phyloP scores from a whole-genome alignment of 2,888 invertebrate species.

The Rhagonycha lutea region DNA sequence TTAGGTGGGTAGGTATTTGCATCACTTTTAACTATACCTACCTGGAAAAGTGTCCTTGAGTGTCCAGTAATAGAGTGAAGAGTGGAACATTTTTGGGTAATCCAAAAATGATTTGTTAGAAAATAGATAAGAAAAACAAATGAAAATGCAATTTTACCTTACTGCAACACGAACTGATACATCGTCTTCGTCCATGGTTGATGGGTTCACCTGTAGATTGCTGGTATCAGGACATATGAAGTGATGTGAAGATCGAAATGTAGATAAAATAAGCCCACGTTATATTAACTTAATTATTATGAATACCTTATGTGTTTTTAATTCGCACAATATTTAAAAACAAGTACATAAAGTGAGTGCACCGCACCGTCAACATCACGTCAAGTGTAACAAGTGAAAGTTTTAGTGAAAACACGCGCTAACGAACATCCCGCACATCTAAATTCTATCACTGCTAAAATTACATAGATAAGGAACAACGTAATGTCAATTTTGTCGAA shows the following conservation, averaged over 20 bases:
- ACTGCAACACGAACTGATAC: conserved; percentile 72
- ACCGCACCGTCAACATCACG: background rate
- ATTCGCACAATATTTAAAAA: background rate
- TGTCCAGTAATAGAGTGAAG: background rate
- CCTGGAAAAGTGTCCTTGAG: background rate
- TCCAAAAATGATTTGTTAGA: background rate
- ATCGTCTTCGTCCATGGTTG: conserved; percentile 65
- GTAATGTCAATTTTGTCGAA: background rate
- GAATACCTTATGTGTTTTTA: background rate
- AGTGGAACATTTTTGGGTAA: background rate
- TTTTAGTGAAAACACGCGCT: background rate
- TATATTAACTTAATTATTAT: background rate
- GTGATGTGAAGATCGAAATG: background rate
- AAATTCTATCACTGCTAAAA: conserved; percentile 1
- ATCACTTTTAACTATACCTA: background rate
- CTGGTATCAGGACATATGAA: background rate
- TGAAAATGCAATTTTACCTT: conserved; percentile 57
- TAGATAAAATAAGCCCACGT: background rate
- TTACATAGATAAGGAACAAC: background rate
- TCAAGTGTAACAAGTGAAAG: conserved; percentile 1
- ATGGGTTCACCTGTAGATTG: conserved; percentile 23
- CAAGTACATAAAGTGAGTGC: background rate
- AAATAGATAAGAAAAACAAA: background rate
- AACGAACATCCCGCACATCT: background rate
- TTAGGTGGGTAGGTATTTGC: background rate